Evolutionary conservation across 2,113 vertebrate genomes (phyloP).

Genomic region (Lophius piscatorius): DNA sequence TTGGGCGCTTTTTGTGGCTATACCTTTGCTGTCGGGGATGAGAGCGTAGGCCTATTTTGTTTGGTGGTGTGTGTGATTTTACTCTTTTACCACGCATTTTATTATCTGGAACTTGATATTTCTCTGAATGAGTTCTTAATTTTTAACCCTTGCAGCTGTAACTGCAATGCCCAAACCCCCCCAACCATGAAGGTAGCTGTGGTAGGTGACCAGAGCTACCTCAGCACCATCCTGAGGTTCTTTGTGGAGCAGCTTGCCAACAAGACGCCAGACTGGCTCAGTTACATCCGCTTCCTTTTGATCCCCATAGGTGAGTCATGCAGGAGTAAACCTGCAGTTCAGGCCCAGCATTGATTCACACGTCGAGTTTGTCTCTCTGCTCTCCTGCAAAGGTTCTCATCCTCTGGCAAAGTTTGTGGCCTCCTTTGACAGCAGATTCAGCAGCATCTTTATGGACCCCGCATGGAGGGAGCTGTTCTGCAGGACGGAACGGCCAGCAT

Average conservation of each 20-base stretch:
- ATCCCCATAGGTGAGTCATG: slow-evolving; percentile 75
- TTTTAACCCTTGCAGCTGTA: slow-evolving; percentile 69
- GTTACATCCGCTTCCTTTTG: slow-evolving; percentile 82
- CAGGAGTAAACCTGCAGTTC: not conserved
- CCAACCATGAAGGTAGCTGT: slow-evolving; percentile 81
- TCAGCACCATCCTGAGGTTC: slow-evolving; percentile 81
- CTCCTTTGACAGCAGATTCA: slow-evolving; percentile 80
- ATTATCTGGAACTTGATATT: not conserved
- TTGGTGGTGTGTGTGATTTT: too few species aligned
- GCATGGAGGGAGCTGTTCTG: slow-evolving; percentile 83
- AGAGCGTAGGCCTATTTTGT: too few species aligned
- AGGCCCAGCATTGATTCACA: not conserved
- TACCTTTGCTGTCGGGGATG: too few species aligned
- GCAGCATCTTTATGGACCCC: slow-evolving; percentile 82
- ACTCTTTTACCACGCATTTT: slow-evolving; percentile 16
- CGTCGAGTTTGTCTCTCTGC: not conserved
- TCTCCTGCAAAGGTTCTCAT: slow-evolving; percentile 73
- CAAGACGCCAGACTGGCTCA: slow-evolving; percentile 83
- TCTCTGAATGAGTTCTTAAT: slow-evolving; percentile 12
- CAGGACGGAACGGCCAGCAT: slow-evolving; percentile 76
- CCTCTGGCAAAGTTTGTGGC: slow-evolving; percentile 83
- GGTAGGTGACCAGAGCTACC: slow-evolving; percentile 81
- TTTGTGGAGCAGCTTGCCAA: slow-evolving; percentile 84
- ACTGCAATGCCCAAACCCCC: slow-evolving; percentile 82
- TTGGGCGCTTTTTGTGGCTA: too few species aligned